These are phyloP conservation scores for Pseudorhombus dupliciocellatus DNA, from an alignment of 2,113 vertebrate genomes.

Conservation along the genomic window DNA sequence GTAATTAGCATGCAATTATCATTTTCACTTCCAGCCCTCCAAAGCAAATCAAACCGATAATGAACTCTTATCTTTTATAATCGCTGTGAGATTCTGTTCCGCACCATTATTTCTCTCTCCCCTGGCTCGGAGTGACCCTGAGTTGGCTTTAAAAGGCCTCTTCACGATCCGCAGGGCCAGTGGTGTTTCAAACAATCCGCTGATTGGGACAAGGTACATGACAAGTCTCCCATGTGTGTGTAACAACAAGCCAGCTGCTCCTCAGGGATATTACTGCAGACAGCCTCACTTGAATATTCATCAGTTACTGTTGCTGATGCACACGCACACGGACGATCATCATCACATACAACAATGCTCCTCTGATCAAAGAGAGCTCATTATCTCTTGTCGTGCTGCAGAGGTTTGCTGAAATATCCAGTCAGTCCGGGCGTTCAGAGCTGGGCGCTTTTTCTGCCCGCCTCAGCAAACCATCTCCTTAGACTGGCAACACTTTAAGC, in stretches of 20 bases:
- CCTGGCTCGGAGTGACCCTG: background rate
- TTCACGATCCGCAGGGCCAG: background rate
- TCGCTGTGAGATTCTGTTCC: conserved; percentile 9
- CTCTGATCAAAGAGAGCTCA: conserved; percentile 77
- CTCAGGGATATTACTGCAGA: conserved; percentile 61
- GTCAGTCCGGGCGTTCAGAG: conserved; percentile 55
- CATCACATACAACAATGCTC: conserved; percentile 63
- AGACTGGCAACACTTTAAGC: conserved; percentile 46
- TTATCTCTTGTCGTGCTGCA: conserved; percentile 63
- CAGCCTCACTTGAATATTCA: conserved; percentile 68
- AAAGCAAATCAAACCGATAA: conserved; percentile 56
- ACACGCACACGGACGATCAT: conserved; percentile 38
- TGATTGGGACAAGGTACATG: conserved; percentile 40
- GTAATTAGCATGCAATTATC: conserved; percentile 57
- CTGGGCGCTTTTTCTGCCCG: conserved; percentile 47
- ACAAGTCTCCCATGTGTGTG: conserved; percentile 39
- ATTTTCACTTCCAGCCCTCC: conserved; percentile 50
- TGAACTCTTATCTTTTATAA: conserved; percentile 25
- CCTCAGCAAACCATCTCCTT: conserved; percentile 60
- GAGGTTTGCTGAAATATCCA: conserved; percentile 63
- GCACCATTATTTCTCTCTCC: background rate
- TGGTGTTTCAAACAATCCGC: conserved; percentile 37
- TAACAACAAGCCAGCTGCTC: conserved; percentile 61
- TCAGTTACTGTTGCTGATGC: conserved; percentile 39
- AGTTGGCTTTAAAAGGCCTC: conserved; percentile 27